Conservation (phyloP, 2,797 vertebrate species). For the Somateria mollissima region DNA sequence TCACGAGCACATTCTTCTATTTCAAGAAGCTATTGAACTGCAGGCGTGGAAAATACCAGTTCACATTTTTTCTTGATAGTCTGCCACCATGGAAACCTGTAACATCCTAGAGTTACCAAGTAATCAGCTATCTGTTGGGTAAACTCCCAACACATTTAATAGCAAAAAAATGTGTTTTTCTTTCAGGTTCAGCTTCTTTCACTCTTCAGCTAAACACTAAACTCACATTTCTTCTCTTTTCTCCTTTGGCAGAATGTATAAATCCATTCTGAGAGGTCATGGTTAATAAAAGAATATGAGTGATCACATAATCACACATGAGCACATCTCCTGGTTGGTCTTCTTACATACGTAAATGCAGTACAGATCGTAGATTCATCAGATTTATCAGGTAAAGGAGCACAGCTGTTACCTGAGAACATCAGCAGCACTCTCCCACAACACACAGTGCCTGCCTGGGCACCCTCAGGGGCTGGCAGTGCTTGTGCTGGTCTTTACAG, state of each 20-base stretch:
- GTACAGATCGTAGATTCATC: background rate
- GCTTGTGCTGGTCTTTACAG: background rate
- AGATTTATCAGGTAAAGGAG: background rate
- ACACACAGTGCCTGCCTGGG: background rate
- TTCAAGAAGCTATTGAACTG: background rate
- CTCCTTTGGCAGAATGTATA: rapidly evolving
- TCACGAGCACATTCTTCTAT: background rate
- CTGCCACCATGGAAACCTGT: background rate
- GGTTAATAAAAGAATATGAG: background rate
- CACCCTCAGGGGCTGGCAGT: background rate
- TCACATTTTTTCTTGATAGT: background rate
- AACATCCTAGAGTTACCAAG: background rate
- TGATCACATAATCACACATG: background rate
- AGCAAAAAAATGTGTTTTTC: background rate
- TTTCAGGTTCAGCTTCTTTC: background rate
- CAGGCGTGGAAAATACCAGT: background rate
- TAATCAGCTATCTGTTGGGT: background rate
- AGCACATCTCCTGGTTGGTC: background rate
- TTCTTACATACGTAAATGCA: background rate
- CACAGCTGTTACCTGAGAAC: background rate
- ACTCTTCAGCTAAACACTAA: background rate
- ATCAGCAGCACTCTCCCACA: background rate
- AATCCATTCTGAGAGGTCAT: background rate
- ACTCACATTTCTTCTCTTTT: background rate
- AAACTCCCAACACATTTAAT: background rate